phyloP scores from a whole-genome alignment of 2,113 vertebrate genomes.

The Sapajus apella region DNA sequence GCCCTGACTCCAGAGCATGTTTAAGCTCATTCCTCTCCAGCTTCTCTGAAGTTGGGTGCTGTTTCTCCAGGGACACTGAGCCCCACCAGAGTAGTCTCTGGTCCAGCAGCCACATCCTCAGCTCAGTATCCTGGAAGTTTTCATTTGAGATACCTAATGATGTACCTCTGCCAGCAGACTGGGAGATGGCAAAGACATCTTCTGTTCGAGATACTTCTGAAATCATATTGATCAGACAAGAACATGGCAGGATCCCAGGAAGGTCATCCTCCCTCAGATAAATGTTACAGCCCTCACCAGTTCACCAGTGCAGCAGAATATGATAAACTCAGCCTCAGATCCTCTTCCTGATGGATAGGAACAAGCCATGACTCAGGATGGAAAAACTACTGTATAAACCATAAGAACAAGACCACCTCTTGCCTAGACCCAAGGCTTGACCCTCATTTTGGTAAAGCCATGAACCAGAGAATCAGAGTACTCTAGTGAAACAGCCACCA shows the following conservation, averaged over 20 bases:
- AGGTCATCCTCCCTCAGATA: conserved; percentile 94
- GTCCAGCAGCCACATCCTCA: conserved; percentile 86
- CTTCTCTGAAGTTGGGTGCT: conserved; percentile 93
- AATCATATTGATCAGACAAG: conserved; percentile 98
- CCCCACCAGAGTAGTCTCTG: conserved; percentile 86
- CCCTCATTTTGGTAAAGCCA: no score
- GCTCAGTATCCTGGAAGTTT: conserved; percentile 95
- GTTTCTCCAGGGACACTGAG: conserved; percentile 90
- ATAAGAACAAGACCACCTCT: no score
- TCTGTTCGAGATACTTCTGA: conserved; percentile 98
- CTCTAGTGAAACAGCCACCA: no score
- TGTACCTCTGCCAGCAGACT: conserved; percentile 94
- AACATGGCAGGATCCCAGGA: conserved; percentile 97
- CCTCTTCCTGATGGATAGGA: no score
- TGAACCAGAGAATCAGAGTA: no score
- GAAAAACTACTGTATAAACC: no score
- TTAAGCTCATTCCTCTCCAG: conserved; percentile 97
- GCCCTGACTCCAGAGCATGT: conserved; percentile 95
- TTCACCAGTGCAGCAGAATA: conserved; percentile 92
- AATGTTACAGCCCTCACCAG: conserved; percentile 91
- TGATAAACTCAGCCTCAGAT: conserved; percentile 92
- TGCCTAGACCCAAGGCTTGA: no score
- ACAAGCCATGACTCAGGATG: no score
- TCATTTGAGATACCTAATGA: conserved; percentile 98
- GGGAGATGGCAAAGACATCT: conserved; percentile 99